These are phyloP conservation scores for Arrhopalites spinosus DNA, from an alignment of 2,888 invertebrate species.

Conservation along the genomic window DNA sequence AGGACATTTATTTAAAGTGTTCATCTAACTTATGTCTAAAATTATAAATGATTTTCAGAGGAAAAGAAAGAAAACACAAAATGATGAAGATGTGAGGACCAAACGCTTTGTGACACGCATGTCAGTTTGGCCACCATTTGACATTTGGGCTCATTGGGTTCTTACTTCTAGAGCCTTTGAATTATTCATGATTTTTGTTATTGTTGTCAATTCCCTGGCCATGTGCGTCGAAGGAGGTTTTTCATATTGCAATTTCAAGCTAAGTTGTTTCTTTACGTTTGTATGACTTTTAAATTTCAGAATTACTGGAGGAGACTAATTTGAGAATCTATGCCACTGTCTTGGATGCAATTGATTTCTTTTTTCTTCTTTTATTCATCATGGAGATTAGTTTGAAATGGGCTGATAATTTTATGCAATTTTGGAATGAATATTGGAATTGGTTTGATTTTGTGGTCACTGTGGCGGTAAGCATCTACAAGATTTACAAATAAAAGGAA, in stretches of 20 bases:
- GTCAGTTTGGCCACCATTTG: conserved; percentile 49
- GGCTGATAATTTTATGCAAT: conserved; percentile 48
- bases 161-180: conserved; percentile 42
- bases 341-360: conserved; percentile 43
- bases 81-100: conserved; percentile 44
- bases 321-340: neutral
- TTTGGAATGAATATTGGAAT: conserved; percentile 54
- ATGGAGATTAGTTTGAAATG: conserved; percentile 53
- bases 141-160: conserved; percentile 53
- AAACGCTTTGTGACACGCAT: conserved; percentile 45
- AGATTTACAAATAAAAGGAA: neutral
- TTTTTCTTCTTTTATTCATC: conserved; percentile 50
- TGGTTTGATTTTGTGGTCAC: conserved; percentile 50
- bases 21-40: neutral
- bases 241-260: too few species aligned
- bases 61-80: neutral
- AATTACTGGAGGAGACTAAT: neutral
- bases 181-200: conserved; percentile 48
- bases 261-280: too few species aligned
- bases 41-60: neutral
- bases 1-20: too few species aligned
- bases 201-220: conserved; percentile 46
- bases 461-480: conserved; percentile 22
- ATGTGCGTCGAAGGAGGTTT: conserved; percentile 46
- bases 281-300: neutral